Evolutionary conservation across 2,888 invertebrate species (phyloP).

Genomic region (Holacanthella duospinosa): DNA sequence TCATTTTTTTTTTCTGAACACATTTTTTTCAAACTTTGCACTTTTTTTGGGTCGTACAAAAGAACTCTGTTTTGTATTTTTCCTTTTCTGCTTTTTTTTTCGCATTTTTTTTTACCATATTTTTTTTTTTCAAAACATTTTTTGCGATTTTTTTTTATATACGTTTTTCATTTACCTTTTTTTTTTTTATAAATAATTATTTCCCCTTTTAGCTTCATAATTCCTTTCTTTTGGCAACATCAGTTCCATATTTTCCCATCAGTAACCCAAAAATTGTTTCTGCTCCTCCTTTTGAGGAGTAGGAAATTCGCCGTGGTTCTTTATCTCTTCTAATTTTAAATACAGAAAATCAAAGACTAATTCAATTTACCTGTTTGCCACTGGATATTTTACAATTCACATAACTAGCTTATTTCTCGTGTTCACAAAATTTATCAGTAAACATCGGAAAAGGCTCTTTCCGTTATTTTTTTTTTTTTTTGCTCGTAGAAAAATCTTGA

Average conservation of each 20-base stretch:
- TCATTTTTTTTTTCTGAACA: slow-evolving; percentile 28
- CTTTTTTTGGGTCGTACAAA: slow-evolving; percentile 12
- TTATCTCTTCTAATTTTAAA: too few relatives aligned
- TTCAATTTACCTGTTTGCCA: too few relatives aligned
- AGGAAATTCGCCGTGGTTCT: too few relatives aligned
- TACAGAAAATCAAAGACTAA: too few relatives aligned
- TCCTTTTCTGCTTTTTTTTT: slow-evolving; percentile 18
- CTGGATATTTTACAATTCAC: too few relatives aligned
- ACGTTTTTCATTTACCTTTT: background rate
- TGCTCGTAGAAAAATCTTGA: too few relatives aligned
- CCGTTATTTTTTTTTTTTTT: too few relatives aligned
- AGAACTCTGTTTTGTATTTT: slow-evolving; percentile 13
- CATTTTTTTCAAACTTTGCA: slow-evolving; percentile 23
- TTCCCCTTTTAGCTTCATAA: background rate
- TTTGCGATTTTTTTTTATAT: slow-evolving; percentile 1
- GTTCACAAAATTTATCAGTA: too few relatives aligned
- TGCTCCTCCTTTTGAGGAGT: background rate
- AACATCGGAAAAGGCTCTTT: too few relatives aligned
- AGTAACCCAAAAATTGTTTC: too few relatives aligned
- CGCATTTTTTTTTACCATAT: slow-evolving; percentile 19
- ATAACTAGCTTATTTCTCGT: too few relatives aligned
- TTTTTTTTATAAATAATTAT: background rate
- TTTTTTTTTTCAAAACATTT: slow-evolving; percentile 14
- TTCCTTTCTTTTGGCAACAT: slow-evolving; percentile 2
- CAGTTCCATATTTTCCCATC: too few relatives aligned